Evolutionary conservation across 2,888 invertebrate genomes (phyloP), one percentile per base, ranked within the genome.

Genomic region (Cheilosia variabilis): DNA sequence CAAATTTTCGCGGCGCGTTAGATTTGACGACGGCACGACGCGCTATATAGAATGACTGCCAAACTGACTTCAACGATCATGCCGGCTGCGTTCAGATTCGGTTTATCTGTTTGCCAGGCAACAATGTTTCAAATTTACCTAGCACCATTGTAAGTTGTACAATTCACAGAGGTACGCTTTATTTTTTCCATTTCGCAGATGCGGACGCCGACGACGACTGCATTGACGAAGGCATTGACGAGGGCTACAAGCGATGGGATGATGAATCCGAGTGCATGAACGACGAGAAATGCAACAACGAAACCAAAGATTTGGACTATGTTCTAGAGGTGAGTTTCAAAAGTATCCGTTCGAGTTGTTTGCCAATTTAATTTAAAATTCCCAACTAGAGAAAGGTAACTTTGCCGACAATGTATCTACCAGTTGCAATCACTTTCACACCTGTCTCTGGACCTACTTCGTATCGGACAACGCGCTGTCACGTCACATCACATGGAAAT

Each of bases 171-270:
- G 45, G 31, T 68, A 37, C 47, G 15, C 50, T 55, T 81, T 60
- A 62, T 65, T 63, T 72, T 62, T 63, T 66, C 45, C 52, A 13
- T 52, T 90, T 90, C 9, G 13, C 93, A 90, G 96, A 96, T 92
- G 95, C 95, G 13, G 96, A 97, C 90, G 95, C 95, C 13, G 96
- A 97, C 90, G 97, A 97, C 92, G 97, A 97, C 93, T 97, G 97
- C 86, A 97, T 97, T 90, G 98, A 97, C 93, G 94, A 97, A 88
- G 97, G 97, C 93, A 96, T 97, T 2, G 95, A 95, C 79, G 96
- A 96, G 89, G 94, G 94, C 88, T 95, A 95, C 88, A 92, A 92
- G 84, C 91, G 91, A 88, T 91, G 91, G 91, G 94, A 95, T 88
- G 94, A 94, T 87, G 92, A 92, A 77, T 86, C 84, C 79, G 84